A percentile compares a stretch with the other conserved stretches of the same genome.
These are phyloP conservation scores for Terrapene triunguis DNA, from an alignment of 2,113 vertebrate genomes.

Conservation along the genomic window DNA sequence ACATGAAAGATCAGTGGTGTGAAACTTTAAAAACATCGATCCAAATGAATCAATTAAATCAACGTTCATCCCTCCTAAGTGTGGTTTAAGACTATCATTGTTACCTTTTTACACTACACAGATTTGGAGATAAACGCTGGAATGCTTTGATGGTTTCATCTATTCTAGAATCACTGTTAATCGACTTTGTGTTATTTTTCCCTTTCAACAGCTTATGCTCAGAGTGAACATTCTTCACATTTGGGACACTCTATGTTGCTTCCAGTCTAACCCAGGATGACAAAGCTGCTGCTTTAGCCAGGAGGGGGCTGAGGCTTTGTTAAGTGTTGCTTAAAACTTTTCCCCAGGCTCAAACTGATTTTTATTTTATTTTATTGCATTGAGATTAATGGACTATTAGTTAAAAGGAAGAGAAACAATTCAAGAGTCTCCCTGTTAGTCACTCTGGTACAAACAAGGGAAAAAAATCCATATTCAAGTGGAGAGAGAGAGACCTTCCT, in stretches of 20 bases:
- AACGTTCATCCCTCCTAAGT: constrained; percentile 29
- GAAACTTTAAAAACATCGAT: constrained; percentile 53
- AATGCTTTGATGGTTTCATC: constrained; percentile 43
- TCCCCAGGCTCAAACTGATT: constrained; percentile 67
- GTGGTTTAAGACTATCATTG: constrained; percentile 8
- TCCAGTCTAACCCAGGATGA: background rate
- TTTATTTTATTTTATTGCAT: constrained; percentile 2
- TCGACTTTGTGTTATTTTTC: constrained; percentile 22
- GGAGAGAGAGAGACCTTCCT: too few relatives aligned
- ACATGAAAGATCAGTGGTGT: constrained; percentile 21
- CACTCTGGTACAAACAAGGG: constrained; percentile 52
- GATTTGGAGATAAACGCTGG: background rate
- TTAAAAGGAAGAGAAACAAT: constrained; percentile 60
- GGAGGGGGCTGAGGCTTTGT: constrained; percentile 48
- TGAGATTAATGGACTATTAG: constrained; percentile 66
- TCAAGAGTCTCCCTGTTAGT: constrained; percentile 65
- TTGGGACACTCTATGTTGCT: background rate
- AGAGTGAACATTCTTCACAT: background rate
- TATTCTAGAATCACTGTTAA: constrained; percentile 20
- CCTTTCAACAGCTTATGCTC: constrained; percentile 32
- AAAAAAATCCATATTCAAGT: background rate
- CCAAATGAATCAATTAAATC: constrained; percentile 56
- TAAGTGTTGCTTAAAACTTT: constrained; percentile 38
- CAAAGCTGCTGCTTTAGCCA: constrained; percentile 22
- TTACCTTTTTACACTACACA: background rate